These are phyloP conservation scores for Drosophila mimica DNA, from an alignment of 2,888 invertebrate species.

Conservation along the genomic window DNA sequence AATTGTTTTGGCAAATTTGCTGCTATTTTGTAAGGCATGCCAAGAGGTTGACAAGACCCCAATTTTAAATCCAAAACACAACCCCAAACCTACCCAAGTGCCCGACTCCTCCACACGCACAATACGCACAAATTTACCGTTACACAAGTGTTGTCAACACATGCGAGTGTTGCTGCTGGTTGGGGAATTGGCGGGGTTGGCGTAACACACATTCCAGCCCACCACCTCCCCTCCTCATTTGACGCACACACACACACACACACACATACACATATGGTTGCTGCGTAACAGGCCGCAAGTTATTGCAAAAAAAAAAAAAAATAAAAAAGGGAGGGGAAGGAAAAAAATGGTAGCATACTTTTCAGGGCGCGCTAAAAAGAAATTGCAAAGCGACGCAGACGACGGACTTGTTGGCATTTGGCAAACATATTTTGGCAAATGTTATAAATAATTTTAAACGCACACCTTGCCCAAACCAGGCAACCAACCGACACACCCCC, in stretches of 20 bases:
- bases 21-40: slow-evolving; percentile 71
- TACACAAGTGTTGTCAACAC: slow-evolving; percentile 80
- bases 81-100: not conserved
- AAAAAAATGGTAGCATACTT: slow-evolving; percentile 54
- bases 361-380: slow-evolving; percentile 50
- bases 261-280: slow-evolving; percentile 39
- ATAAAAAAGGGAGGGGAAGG: slow-evolving; percentile 8
- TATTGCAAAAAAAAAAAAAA: slow-evolving; percentile 58
- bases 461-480: slow-evolving; percentile 54
- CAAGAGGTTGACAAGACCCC: slow-evolving; percentile 53
- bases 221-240: slow-evolving; percentile 3
- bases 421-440: slow-evolving; percentile 77
- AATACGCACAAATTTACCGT: slow-evolving; percentile 78
- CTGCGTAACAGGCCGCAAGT: slow-evolving; percentile 77
- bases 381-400: slow-evolving; percentile 52
- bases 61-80: slow-evolving; percentile 27
- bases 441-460: slow-evolving; percentile 82
- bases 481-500: not conserved
- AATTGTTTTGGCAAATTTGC: slow-evolving; percentile 83
- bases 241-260: slow-evolving; percentile 4
- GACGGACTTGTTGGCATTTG: slow-evolving; percentile 57
- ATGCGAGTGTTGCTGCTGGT: slow-evolving; percentile 57
- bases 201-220: slow-evolving; percentile 47
- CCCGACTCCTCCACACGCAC: slow-evolving; percentile 54
- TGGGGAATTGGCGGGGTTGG: slow-evolving; percentile 27